Conservation (phyloP, 2,888 invertebrate genomes). For the Listrodromus nycthemerus region DNA sequence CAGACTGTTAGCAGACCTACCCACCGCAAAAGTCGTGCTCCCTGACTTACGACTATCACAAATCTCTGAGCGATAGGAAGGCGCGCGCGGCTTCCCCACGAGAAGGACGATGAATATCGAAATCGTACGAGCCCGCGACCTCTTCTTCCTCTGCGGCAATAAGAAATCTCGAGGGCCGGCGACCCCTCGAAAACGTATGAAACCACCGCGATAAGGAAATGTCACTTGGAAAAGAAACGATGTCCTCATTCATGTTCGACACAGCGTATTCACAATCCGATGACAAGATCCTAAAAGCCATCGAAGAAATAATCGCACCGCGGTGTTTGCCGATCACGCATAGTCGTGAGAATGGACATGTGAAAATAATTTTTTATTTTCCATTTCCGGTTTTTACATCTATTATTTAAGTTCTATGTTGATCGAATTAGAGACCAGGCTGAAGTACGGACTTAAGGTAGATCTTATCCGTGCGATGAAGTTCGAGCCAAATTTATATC, state of each 20-base stretch:
- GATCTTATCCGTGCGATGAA: too few relatives aligned
- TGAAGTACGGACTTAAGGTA: too few relatives aligned
- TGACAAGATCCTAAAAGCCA: constrained; percentile 1
- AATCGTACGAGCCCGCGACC: constrained; percentile 44
- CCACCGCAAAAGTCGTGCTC: constrained; percentile 46
- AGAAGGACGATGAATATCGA: constrained; percentile 65
- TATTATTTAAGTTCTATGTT: too few relatives aligned
- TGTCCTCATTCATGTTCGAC: constrained; percentile 36
- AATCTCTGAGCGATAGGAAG: constrained; percentile 64
- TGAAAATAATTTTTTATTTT: too few relatives aligned
- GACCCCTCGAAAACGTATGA: constrained; percentile 35
- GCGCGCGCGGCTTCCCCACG: constrained; percentile 38
- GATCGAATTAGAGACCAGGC: too few relatives aligned
- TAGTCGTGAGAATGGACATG: not conserved
- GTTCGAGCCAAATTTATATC: too few relatives aligned
- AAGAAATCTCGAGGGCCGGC: constrained; percentile 54
- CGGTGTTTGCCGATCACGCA: not conserved
- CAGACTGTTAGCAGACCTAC: constrained; percentile 46
- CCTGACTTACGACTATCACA: constrained; percentile 67
- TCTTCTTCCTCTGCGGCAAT: constrained; percentile 41
- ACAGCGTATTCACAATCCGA: constrained; percentile 26
- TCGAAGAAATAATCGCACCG: not conserved
- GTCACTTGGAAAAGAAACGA: constrained; percentile 1
- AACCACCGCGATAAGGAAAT: constrained; percentile 26
- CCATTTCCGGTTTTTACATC: too few relatives aligned